Conservation (phyloP, 2,888 invertebrate species). For the Aphidoletes aphidimyza region DNA sequence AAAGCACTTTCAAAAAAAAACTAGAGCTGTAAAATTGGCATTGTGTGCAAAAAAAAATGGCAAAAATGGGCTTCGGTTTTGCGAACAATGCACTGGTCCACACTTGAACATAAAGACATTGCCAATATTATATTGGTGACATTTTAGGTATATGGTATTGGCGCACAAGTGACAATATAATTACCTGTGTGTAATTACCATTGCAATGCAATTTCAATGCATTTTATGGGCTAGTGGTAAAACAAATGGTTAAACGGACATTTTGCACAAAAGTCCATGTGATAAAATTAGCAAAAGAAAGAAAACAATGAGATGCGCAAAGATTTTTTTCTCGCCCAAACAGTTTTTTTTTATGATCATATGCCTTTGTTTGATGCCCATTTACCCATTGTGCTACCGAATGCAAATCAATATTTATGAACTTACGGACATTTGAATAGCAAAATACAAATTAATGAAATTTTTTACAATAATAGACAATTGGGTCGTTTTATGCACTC, state of each 20-base stretch:
- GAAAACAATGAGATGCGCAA: conserved; percentile 4
- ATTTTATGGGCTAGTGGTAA: background rate
- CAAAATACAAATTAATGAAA: no score
- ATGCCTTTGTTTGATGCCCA: no score
- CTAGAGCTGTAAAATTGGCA: background rate
- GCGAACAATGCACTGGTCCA: background rate
- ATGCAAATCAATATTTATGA: background rate
- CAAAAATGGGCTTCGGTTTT: conserved; percentile 25
- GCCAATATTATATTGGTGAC: background rate
- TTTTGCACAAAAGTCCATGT: background rate
- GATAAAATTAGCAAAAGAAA: background rate
- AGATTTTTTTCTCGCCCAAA: background rate
- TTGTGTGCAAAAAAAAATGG: conserved; percentile 17
- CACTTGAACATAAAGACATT: background rate
- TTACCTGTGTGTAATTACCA: conserved; percentile 9
- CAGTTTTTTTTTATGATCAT: no score
- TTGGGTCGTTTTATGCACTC: no score
- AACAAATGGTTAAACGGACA: background rate
- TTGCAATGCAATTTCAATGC: conserved; percentile 28
- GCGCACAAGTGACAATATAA: conserved; percentile 30
- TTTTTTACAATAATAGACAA: no score
- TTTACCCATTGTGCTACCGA: background rate
- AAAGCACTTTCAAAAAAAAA: background rate
- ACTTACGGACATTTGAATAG: no score
- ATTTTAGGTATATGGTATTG: background rate